These are phyloP conservation scores for Spilarctia lutea DNA, from an alignment of 2,888 invertebrate species.

Conservation along the genomic window DNA sequence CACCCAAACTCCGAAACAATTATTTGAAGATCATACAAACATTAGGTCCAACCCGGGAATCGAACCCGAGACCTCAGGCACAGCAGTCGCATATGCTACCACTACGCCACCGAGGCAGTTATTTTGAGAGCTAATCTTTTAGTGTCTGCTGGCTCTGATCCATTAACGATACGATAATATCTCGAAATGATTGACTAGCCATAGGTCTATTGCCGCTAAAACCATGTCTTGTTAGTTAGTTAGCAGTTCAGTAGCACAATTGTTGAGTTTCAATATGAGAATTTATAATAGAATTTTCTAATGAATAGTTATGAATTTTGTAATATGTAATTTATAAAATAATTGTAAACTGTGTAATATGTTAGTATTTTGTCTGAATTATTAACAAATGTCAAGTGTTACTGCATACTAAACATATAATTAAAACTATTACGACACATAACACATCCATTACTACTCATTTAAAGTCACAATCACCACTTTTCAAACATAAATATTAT, in stretches of 20 bases:
- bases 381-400: neutral
- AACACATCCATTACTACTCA: neutral
- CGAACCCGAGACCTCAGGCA: too few species aligned
- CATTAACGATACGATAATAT: neutral
- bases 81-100: too few species aligned
- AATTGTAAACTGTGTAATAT: neutral
- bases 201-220: too few species aligned
- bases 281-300: neutral
- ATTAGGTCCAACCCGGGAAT: too few species aligned
- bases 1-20: too few species aligned
- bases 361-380: neutral
- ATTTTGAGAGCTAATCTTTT: too few species aligned
- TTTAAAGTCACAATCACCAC: neutral
- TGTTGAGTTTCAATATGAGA: neutral
- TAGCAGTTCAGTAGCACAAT: neutral
- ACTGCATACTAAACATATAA: neutral
- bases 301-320: neutral
- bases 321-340: neutral
- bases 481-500: neutral
- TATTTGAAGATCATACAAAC: too few species aligned
- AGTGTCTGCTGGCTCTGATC: neutral
- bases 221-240: neutral
- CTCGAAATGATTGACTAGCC: neutral
- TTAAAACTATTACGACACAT: neutral
- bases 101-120: too few species aligned